A percentile compares a stretch with the other conserved stretches of the same genome.
These are phyloP conservation scores for Tetramorium alpestre DNA, from an alignment of 1,140 invertebrate species.

Conservation along the genomic window DNA sequence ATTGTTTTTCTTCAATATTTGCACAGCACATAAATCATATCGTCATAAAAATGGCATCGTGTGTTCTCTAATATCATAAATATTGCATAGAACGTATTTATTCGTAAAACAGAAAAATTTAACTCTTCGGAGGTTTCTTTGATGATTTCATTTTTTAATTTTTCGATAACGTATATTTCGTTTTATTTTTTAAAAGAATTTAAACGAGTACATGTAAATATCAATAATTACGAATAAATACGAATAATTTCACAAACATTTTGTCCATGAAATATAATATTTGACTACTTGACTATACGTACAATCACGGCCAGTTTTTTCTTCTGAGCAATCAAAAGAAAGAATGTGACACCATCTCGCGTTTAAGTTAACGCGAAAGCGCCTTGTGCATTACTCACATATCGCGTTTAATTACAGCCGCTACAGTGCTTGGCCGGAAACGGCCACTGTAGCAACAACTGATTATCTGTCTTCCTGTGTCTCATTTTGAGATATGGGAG, in stretches of 20 bases:
- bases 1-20: neutral
- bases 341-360: conserved; percentile 29
- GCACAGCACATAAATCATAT: conserved; percentile 5
- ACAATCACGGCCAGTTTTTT: neutral
- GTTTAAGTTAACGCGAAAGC: conserved; percentile 20
- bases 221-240: no score
- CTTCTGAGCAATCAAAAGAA: conserved; percentile 24
- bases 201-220: neutral
- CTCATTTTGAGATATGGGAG: conserved; percentile 44
- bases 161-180: neutral
- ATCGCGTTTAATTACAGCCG: conserved; percentile 53
- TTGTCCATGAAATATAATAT: neutral
- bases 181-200: neutral
- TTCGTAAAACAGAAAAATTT: neutral
- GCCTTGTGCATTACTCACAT: conserved; percentile 27
- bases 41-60: neutral
- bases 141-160: conserved; percentile 2
- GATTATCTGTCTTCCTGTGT: conserved; percentile 45
- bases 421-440: conserved; percentile 45
- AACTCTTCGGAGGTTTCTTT: neutral
- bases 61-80: neutral
- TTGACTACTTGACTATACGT: neutral
- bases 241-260: neutral
- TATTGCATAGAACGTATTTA: neutral
- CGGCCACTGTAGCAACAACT: conserved; percentile 2